Base-by-base conservation (phyloP, 2,888 invertebrate species). In the Sarcophaga caerulescens region DNA sequence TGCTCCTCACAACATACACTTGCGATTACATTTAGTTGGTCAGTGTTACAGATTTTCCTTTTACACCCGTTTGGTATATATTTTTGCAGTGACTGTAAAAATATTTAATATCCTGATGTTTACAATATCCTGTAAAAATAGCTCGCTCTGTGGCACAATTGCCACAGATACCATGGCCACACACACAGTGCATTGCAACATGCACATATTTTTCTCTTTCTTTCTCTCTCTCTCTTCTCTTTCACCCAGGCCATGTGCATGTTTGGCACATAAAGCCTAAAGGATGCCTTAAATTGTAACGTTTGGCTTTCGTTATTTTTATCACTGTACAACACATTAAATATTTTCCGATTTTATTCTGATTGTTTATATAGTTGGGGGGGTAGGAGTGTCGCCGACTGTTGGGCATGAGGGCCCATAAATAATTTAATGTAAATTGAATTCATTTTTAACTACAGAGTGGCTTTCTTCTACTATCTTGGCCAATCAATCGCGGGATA, bases 371-470 rank as follows among this genome's bases (percentile, higher is more conserved):
- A 59, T 23, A 25, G 59, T 59, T 76, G 70, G 52, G 17, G 52
- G 12, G 17, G 25, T 19, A 19, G 21, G 44, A 45, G 8, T 8
- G 35, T 35, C 35, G 35, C 35, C 8, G 35, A 35, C 35, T 35
- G 35, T 35, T 35, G n/a, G 65, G 21, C 59, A 14, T 52, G 52
- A 52, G 17, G 11, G 65, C 25, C 47, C 69, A 70, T 79, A 79
- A 84, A 79, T 79, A 79, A 79, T 70, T 79, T 75, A 79, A 79
- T 84, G 84, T 65, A 84, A 84, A 83, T 83, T 78, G 78, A 83
- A 79, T 84, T 79, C 57, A 74, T 57, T 79, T 83, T 83, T 69
- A 71, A 82, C 71, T 60, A 71, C 59, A 44, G 35, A 35, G 35
- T 77, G 21, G 60, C 21, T 60, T 19, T 21, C 52, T 73, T 66